phyloP scores from a whole-genome alignment of 2,888 invertebrate genomes.

The Eretmocerus hayati region DNA sequence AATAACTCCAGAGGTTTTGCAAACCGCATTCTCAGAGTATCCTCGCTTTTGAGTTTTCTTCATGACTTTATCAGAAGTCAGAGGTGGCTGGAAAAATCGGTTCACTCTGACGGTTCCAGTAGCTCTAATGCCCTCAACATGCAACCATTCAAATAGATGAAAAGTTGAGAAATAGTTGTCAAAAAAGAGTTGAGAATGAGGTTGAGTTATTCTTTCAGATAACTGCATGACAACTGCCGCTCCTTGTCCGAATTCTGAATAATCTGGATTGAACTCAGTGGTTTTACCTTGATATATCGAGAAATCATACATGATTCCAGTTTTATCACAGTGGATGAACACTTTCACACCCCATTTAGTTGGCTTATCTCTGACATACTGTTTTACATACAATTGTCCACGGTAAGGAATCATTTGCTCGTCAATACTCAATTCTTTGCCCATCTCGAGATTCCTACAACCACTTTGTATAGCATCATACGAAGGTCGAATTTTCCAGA shows the following conservation, averaged over 20 bases:
- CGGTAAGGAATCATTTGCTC: slow-evolving; percentile 33
- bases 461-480: slow-evolving; percentile 18
- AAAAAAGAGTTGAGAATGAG: slow-evolving; percentile 15
- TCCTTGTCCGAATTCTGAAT: slow-evolving; percentile 20
- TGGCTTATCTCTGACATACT: slow-evolving; percentile 32
- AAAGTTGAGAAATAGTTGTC: slow-evolving; percentile 24
- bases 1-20: slow-evolving; percentile 8
- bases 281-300: slow-evolving; percentile 30
- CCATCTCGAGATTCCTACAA: slow-evolving; percentile 14
- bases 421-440: slow-evolving; percentile 23
- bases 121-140: slow-evolving; percentile 12
- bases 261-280: slow-evolving; percentile 24
- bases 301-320: slow-evolving; percentile 29
- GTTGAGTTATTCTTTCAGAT: slow-evolving; percentile 14
- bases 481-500: slow-evolving; percentile 24
- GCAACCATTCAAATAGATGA: slow-evolving; percentile 20
- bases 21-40: slow-evolving; percentile 10
- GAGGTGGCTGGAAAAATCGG: slow-evolving; percentile 19
- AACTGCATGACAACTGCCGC: slow-evolving; percentile 22
- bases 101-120: slow-evolving; percentile 21
- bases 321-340: slow-evolving; percentile 26
- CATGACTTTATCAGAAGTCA: slow-evolving; percentile 7
- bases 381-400: slow-evolving; percentile 28
- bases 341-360: slow-evolving; percentile 30
- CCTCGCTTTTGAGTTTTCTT: slow-evolving; percentile 7